phyloP scores from a whole-genome alignment of 2,113 vertebrate species.

The Lanius collurio region DNA sequence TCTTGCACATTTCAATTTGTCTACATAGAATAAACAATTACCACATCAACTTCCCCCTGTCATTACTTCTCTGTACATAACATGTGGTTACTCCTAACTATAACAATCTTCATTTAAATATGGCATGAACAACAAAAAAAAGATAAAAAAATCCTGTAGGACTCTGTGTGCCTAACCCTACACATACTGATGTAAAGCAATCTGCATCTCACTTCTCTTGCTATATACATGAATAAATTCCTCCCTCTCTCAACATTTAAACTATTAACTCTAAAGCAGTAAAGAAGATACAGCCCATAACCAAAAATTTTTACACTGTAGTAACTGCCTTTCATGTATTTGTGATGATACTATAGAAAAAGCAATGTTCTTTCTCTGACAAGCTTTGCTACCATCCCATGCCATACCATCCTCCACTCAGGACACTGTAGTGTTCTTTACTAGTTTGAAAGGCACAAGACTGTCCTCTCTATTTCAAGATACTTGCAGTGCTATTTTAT shows the following conservation, averaged over 20 bases:
- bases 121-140: neutral
- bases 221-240: neutral
- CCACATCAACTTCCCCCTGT: neutral
- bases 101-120: neutral
- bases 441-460: neutral
- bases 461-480: neutral
- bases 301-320: neutral
- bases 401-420: neutral
- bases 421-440: neutral
- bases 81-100: accelerated
- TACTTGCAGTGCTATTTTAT: accelerated
- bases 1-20: neutral
- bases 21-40: neutral
- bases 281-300: neutral
- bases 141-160: neutral
- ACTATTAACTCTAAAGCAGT: neutral
- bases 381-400: neutral
- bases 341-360: neutral
- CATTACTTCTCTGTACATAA: neutral
- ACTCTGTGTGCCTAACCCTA: neutral
- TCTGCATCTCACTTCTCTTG: neutral
- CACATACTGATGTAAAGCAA: neutral
- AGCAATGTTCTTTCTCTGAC: neutral
- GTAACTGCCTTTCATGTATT: neutral
- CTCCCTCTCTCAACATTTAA: neutral